These are phyloP conservation scores for Lutjanus argentimaculatus DNA, from an alignment of 2,797 vertebrate genomes.

Conservation along the genomic window DNA sequence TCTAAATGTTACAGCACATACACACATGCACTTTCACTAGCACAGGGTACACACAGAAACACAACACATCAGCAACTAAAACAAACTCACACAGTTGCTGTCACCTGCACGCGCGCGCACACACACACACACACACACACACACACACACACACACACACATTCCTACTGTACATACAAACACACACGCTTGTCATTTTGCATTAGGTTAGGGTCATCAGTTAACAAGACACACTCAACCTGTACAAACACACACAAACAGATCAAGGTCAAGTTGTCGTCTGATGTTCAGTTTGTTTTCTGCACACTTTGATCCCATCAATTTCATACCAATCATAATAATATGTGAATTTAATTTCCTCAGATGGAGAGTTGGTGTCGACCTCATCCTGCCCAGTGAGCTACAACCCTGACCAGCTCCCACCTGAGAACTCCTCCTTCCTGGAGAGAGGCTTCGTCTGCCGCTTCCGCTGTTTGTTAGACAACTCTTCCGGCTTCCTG, in stretches of 20 bases:
- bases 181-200: constrained; percentile 39
- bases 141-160: background rate
- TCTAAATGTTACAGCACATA: constrained; percentile 33
- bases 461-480: constrained; percentile 89
- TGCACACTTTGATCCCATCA: background rate
- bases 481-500: constrained; percentile 91
- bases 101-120: background rate
- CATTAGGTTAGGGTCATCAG: constrained; percentile 31
- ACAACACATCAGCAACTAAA: background rate
- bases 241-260: constrained; percentile 7
- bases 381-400: constrained; percentile 48
- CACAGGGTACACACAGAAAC: background rate
- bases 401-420: constrained; percentile 71
- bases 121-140: background rate
- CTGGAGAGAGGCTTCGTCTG: constrained; percentile 88
- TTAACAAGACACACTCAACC: constrained; percentile 12
- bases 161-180: constrained; percentile 19
- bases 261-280: constrained; percentile 5
- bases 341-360: background rate
- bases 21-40: background rate
- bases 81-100: constrained; percentile 9
- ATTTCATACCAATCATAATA: background rate
- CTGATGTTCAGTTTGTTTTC: background rate
- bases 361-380: constrained; percentile 65
- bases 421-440: constrained; percentile 78